Conservation (phyloP, 2,888 invertebrate species). For the Heliconius hortense region DNA sequence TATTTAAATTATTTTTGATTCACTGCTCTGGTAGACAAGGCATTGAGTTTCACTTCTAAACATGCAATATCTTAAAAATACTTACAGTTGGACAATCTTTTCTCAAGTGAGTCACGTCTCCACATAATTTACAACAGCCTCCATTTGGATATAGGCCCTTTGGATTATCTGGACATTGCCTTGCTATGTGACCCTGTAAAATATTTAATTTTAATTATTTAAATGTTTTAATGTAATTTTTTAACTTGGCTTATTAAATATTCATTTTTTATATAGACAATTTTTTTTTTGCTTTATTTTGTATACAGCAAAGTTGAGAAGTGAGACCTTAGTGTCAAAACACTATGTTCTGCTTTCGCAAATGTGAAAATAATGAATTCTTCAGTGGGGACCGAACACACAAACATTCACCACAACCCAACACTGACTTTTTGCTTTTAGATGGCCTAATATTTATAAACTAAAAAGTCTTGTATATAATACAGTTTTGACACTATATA, state of each 20-base stretch:
- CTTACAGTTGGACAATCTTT: slow-evolving; percentile 88
- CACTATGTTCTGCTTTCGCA: not conserved
- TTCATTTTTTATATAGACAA: too few relatives aligned
- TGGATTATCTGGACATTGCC: slow-evolving; percentile 94
- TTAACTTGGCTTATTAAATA: too few relatives aligned
- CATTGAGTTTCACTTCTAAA: too few relatives aligned
- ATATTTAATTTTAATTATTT: not conserved
- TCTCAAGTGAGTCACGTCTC: slow-evolving; percentile 91
- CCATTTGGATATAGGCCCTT: slow-evolving; percentile 94
- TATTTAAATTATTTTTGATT: not conserved
- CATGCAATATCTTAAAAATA: slow-evolving; percentile 39
- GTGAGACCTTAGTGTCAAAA: not conserved
- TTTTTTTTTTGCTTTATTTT: too few relatives aligned
- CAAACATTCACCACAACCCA: not conserved
- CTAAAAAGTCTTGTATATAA: too few relatives aligned
- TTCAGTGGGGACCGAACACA: not conserved
- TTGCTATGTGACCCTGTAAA: slow-evolving; percentile 89
- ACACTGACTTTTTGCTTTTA: not conserved
- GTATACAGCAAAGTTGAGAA: not conserved
- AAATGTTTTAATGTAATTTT: too few relatives aligned
- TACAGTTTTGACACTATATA: too few relatives aligned
- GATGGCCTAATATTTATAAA: not conserved
- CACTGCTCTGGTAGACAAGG: not conserved
- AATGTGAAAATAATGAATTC: not conserved
- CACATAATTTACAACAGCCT: slow-evolving; percentile 90